A percentile compares a stretch with the other conserved stretches of the same genome.
Conservation (phyloP, 2,113 vertebrate genomes). For the Lophura nycthemera region DNA sequence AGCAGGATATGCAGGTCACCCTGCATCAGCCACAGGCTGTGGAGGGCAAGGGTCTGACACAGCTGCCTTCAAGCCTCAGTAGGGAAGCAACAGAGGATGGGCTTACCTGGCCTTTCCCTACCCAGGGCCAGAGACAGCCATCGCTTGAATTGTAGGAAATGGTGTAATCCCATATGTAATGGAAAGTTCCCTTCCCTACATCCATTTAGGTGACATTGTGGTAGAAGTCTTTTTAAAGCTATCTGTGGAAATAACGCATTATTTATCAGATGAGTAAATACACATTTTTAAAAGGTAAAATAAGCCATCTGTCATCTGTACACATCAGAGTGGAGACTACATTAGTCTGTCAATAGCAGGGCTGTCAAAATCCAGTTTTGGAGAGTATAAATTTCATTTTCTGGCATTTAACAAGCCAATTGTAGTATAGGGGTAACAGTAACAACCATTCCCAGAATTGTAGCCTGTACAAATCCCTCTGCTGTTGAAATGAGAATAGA, state of each 20-base stretch:
- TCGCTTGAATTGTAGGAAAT: background rate
- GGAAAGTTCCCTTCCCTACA: background rate
- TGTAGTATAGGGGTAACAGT: slow-evolving; percentile 47
- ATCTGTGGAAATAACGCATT: background rate
- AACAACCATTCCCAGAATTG: background rate
- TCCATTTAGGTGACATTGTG: background rate
- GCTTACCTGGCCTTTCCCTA: background rate
- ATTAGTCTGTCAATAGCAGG: slow-evolving; percentile 57
- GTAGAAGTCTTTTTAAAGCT: slow-evolving; percentile 8
- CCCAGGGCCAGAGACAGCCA: background rate
- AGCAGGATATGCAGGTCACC: background rate
- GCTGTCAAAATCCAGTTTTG: slow-evolving; percentile 48
- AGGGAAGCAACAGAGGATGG: background rate
- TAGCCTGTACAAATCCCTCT: background rate
- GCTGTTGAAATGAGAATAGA: background rate
- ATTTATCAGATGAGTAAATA: slow-evolving; percentile 43
- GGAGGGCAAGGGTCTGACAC: background rate
- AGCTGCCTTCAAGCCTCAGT: background rate
- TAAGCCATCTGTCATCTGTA: slow-evolving; percentile 9
- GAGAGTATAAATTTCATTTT: slow-evolving; percentile 34
- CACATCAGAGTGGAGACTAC: background rate
- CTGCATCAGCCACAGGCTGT: background rate
- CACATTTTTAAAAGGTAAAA: slow-evolving; percentile 45
- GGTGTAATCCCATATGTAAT: background rate
- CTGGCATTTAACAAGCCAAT: slow-evolving; percentile 62